Evolutionary conservation across 1,140 invertebrate species (phyloP).

Genomic region (Drosophila ironensis): DNA sequence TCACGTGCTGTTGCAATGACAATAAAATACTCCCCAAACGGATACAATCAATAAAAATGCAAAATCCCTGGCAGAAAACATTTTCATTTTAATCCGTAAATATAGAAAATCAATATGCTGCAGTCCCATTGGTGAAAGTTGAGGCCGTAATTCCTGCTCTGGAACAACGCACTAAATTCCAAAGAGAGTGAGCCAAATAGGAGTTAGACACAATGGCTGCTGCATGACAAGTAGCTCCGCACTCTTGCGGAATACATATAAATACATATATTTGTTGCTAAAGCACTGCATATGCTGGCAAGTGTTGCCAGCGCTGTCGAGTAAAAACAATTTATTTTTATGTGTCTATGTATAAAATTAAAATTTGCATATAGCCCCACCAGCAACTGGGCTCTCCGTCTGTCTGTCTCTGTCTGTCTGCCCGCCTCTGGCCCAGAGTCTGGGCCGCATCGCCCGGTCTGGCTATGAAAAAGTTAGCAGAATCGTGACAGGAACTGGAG

Average conservation of each 20-base stretch:
- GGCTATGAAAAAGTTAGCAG: constrained; percentile 28
- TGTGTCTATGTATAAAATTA: constrained; percentile 74
- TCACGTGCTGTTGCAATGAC: background rate
- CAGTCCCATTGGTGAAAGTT: constrained; percentile 27
- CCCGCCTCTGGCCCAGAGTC: constrained; percentile 13
- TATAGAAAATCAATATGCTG: constrained; percentile 71
- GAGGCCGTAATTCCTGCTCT: constrained; percentile 36
- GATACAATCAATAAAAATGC: constrained; percentile 40
- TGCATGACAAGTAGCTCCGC: constrained; percentile 49
- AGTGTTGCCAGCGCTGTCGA: constrained; percentile 55
- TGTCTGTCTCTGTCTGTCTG: too few species aligned
- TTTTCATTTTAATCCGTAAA: constrained; percentile 49
- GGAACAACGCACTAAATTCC: constrained; percentile 10
- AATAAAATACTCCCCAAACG: constrained; percentile 10
- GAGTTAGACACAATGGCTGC: constrained; percentile 45
- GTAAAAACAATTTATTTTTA: constrained; percentile 76
- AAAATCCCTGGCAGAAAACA: constrained; percentile 37
- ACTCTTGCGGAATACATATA: background rate
- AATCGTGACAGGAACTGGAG: constrained; percentile 36
- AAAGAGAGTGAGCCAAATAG: constrained; percentile 1
- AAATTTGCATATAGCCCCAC: constrained; percentile 67
- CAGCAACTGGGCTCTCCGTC: constrained; percentile 39
- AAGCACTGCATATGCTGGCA: constrained; percentile 59
- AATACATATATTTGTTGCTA: background rate
- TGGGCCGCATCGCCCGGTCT: constrained; percentile 14